Evolutionary conservation across 2,797 vertebrate species (phyloP), one percentile per base, ranked within the genome.

Genomic region (Takifugu ocellatus): DNA sequence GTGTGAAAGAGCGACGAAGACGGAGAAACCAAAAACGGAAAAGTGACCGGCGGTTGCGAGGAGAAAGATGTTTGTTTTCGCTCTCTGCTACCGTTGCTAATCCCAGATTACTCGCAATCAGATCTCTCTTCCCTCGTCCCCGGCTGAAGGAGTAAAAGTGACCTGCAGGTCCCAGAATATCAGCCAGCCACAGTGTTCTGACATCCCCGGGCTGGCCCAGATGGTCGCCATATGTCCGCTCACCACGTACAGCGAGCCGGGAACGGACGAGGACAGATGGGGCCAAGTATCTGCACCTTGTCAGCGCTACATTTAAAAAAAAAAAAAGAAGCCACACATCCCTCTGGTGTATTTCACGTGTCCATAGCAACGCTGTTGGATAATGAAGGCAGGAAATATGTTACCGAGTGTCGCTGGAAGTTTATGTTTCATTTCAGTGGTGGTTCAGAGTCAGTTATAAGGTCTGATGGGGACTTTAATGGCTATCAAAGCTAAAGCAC

Each of bases 211-310:
- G 66, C 49, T 59, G 3, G 49, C 49, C 69, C 90, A 91, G 88
- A 90, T 90, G 90, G 89, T 51, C 64, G 24, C 86, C 87, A 90
- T 90, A 87, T 90, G 90, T 79, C 82, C 51, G 8, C 12, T 25
- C 74, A 49, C 68, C 69, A 63, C 48, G 53, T 36, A 65, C 57
- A 55, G 70, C 39, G 53, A 76, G 78, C 59, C 14, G 63, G 66
- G 54, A 77, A 80, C 57, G 58, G 12, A 55, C 44, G 36, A 68
- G 66, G 57, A 63, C 71, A 55, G 63, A 50, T 54, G 11, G 63
- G 61, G 63, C 26, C 14, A 56, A 77, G 36, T 14, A 39, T 39
- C 36, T 39, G 36, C 36, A 39, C 36, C 36, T 39, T 39, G 36
- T 39, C 36, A 39, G 36, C 36, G 36, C 36, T 14, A 39, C 36